Base-by-base conservation (phyloP, 1,140 invertebrate genomes). In the Anthonomus grandis region DNA sequence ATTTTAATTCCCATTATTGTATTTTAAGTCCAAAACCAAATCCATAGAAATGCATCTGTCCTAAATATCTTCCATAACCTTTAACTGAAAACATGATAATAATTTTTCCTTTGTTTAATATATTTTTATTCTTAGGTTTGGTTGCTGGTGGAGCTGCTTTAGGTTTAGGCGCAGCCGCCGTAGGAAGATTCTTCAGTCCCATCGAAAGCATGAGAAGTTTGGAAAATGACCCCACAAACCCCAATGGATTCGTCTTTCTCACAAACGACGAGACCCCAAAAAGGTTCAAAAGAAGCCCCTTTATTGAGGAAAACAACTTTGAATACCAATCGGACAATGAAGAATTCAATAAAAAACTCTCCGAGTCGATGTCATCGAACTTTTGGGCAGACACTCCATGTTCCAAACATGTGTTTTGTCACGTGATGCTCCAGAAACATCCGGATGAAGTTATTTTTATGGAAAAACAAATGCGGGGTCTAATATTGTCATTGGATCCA, bases 71-170 rank as follows among this genome's bases (percentile, higher is more conserved):
- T n/a, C n/a, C n/a, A n/a, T n/a, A n/a, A n/a, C n/a, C n/a, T n/a
- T n/a, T n/a, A n/a, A n/a, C n/a, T n/a, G n/a, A n/a, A n/a, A n/a
- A n/a, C n/a, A n/a, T n/a, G n/a, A n/a, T n/a, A n/a, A n/a, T n/a
- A n/a, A n/a, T n/a, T n/a, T n/a, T n/a, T n/a, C n/a, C n/a, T n/a
- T n/a, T 41, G 38, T 41, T 41, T 17, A 41, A 3, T 17, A 13
- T 12, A 13, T 4, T 41, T 41, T 42, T 8, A 38, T 12, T 50
- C 45, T 4, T 19, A 58, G 86, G 86, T 8, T 73, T 89, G 0
- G 83, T 90, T 54, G 87, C 87, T 15, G 86, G 87, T 1, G 89
- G 87, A 3, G 86, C 88, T 10, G 87, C 88, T 42, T 74, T 90
- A 4, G 87, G 87, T 1, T 77, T 90, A 2, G 87, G 87, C 17